These are phyloP conservation scores for Drosophila auraria DNA, from an alignment of 1,140 invertebrate species.

Conservation along the genomic window DNA sequence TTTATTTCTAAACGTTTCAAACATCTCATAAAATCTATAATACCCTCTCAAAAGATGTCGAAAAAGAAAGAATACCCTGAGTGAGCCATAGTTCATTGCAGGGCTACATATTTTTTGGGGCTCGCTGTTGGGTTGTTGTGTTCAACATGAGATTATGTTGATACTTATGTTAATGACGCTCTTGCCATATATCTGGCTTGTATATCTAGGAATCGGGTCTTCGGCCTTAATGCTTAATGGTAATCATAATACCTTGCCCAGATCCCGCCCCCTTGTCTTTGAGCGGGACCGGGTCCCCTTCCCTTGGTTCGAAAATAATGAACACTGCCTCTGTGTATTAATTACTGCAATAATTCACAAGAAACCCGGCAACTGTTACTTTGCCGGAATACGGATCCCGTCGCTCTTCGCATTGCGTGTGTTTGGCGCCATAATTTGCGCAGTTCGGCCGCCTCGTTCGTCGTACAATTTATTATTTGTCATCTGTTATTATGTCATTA, in stretches of 20 bases:
- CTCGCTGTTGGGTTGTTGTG: constrained; percentile 33
- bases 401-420: constrained; percentile 32
- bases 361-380: constrained; percentile 50
- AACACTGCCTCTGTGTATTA: constrained; percentile 73
- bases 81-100: constrained; percentile 61
- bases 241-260: constrained; percentile 60
- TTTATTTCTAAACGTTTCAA: neutral
- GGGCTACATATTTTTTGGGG: constrained; percentile 41
- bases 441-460: constrained; percentile 45
- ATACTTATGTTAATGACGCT: constrained; percentile 70
- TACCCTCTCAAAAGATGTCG: neutral
- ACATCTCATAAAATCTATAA: neutral
- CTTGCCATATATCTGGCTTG: constrained; percentile 40
- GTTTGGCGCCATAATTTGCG: constrained; percentile 56
- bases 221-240: constrained; percentile 59
- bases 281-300: neutral
- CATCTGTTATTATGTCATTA: constrained; percentile 84
- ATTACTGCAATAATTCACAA: constrained; percentile 77
- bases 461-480: constrained; percentile 79
- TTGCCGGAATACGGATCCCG: neutral
- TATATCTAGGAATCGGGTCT: constrained; percentile 42
- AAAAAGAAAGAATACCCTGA: neutral
- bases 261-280: neutral
- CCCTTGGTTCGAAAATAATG: constrained; percentile 62
- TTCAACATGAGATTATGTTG: constrained; percentile 64